A percentile compares a stretch with the other conserved stretches of the same genome.
These are phyloP conservation scores for Tinea semifulvella DNA, from an alignment of 2,888 invertebrate genomes.

Conservation along the genomic window DNA sequence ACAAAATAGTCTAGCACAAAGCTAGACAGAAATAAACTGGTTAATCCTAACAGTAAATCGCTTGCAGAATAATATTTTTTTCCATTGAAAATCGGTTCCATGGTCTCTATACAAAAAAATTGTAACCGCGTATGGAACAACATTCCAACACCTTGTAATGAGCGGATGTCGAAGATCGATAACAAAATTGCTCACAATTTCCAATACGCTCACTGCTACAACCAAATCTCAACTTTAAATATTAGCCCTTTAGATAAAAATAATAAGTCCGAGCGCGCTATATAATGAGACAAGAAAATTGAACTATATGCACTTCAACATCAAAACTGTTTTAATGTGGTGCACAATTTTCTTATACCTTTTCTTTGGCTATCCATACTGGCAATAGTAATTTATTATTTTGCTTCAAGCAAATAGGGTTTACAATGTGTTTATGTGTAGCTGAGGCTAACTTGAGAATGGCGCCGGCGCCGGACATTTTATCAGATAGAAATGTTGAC, in stretches of 20 bases:
- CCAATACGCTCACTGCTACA: not conserved
- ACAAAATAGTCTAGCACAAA: no score
- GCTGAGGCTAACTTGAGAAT: not conserved
- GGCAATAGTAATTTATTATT: not conserved
- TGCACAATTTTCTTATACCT: conserved; percentile 9
- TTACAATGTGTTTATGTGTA: not conserved
- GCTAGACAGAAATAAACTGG: no score
- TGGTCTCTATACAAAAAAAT: conserved; percentile 3
- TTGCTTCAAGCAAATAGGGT: not conserved
- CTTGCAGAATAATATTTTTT: no score
- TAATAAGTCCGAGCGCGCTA: not conserved
- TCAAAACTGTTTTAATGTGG: conserved; percentile 7
- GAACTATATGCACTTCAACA: conserved; percentile 8
- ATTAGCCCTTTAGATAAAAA: not conserved
- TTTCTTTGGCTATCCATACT: not conserved
- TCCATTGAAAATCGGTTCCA: not conserved
- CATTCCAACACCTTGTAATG: conserved; percentile 60
- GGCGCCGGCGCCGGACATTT: conserved; percentile 9
- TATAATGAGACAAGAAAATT: conserved; percentile 6
- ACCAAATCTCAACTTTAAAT: not conserved
- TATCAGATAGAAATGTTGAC: conserved; percentile 10
- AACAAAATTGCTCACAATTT: conserved; percentile 42
- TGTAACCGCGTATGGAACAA: conserved; percentile 37
- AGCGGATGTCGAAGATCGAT: conserved; percentile 61
- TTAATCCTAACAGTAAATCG: no score